Percentiles rank a stretch among this genome's conserved stretches.
These are phyloP conservation scores for Echeneis naucrates DNA, from an alignment of 2,797 vertebrate genomes.

Conservation along the genomic window DNA sequence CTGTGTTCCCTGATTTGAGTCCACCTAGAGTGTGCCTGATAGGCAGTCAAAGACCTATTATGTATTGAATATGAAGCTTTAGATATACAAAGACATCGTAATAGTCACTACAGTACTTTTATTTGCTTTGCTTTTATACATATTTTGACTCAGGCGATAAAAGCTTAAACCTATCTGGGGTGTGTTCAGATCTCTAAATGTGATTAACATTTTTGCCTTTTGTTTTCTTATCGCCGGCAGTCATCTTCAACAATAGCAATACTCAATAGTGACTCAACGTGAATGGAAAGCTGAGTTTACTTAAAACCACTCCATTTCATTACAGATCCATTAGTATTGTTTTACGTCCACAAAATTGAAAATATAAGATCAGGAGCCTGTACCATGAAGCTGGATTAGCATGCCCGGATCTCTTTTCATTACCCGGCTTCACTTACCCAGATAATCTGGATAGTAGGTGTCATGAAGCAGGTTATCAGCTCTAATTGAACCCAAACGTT, in stretches of 20 bases:
- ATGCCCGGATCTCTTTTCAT: no score
- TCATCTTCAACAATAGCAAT: constrained; percentile 44
- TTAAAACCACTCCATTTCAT: constrained; percentile 15
- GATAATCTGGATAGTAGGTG: no score
- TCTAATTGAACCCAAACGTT: no score
- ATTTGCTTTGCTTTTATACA: constrained; percentile 41
- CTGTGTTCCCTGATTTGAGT: no score
- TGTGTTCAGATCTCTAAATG: constrained; percentile 49
- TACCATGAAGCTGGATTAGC: no score
- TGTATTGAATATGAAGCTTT: neutral
- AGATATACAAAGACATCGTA: constrained; percentile 11
- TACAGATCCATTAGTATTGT: constrained; percentile 51
- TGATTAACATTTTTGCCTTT: constrained; percentile 39
- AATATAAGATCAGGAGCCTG: no score
- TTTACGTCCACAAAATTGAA: constrained; percentile 36
- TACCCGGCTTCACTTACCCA: no score
- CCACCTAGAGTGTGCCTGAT: no score
- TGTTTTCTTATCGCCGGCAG: constrained; percentile 55
- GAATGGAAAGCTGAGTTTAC: constrained; percentile 39
- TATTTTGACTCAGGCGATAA: constrained; percentile 51
- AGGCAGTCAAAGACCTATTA: constrained; percentile 10
- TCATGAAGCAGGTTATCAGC: no score
- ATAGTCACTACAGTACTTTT: constrained; percentile 25
- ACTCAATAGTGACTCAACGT: constrained; percentile 37
- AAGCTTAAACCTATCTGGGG: constrained; percentile 32